Evolutionary conservation across 2,113 vertebrate genomes (phyloP).

Genomic region (Pampusana beccarii): DNA sequence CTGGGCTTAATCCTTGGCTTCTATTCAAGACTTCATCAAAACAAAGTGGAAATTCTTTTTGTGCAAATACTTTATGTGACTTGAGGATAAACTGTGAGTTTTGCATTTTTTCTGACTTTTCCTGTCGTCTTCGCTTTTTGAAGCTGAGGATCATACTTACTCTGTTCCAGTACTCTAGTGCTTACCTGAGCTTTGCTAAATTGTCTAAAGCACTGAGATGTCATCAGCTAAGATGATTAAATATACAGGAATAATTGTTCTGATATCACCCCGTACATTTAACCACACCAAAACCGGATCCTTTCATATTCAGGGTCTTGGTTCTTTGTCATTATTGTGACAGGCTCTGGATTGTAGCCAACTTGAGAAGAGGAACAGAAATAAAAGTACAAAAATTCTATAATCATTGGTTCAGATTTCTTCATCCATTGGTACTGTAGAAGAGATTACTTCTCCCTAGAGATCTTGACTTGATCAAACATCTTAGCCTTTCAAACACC

Average conservation of each 20-base stretch:
- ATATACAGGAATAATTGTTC: not conserved
- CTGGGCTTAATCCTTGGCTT: not conserved
- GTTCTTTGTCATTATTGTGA: not conserved
- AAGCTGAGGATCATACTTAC: not conserved
- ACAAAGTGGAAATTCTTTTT: not conserved
- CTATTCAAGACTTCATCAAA: not conserved
- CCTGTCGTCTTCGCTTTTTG: not conserved
- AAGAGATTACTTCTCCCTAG: not conserved
- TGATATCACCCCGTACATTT: not conserved
- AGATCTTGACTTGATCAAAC: not conserved
- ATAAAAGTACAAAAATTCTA: not conserved
- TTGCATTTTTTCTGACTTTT: not conserved
- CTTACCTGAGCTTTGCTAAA: not conserved
- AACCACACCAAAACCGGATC: not conserved
- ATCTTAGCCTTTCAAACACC: not conserved
- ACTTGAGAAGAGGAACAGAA: not conserved
- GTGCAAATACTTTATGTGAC: not conserved
- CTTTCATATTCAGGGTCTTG: not conserved
- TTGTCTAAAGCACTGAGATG: not conserved
- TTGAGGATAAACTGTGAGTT: not conserved
- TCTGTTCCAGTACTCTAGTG: not conserved
- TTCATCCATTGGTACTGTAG: not conserved
- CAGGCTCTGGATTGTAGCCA: not conserved
- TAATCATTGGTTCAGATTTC: not conserved
- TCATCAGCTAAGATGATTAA: not conserved